Base-by-base conservation (phyloP, 2,113 vertebrate species). In the Hiodon tergisus region DNA sequence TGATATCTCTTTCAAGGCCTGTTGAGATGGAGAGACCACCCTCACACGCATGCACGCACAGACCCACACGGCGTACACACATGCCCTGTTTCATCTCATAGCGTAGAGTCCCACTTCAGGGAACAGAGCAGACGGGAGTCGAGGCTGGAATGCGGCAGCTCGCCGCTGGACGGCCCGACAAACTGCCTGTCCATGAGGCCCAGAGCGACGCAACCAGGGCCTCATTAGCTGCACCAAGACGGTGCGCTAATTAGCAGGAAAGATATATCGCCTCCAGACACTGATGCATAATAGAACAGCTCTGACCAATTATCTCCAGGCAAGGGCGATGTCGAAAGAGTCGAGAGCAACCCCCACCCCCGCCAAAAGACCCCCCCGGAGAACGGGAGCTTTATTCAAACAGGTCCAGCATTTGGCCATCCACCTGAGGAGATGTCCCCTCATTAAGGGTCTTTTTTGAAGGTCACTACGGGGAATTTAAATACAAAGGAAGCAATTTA, bases 281-380 rank as follows among this genome's bases (percentile, higher is more conserved):
- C 52, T 50, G 66, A 69, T 59, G 67, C 48, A 69, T 69, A 69
- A 69, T 69, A 76, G 66, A 69, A 58, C 10, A 76, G 74, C 14
- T 11, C 14, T 5, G 67, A 76, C 53, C 74, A 76, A 61, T 76
- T 76, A 76, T 76, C 55, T 69, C 67, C 57, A 76, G 67, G 54
- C 54, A 58, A 3, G 11, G 54, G 55, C 54, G 58, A 69, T 69
- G 70, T 71, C 70, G 55, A 71, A 71, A 71, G 70, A 71, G 53
- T 7, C 48, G 57, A 58, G 74, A 3, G n/a, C 31, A 31, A 31
- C 31, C 31, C 31, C 31, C 31, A 31, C 31, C 31, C 31, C 31
- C 31, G 31, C 31, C 31, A 31, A 31, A 31, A 68, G 11, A 46
- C 47, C 10, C 63, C 63, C 52, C 62, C 53, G 31, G 63, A 50